Base-by-base conservation (phyloP, 2,888 invertebrate species). In the Dexiosoma caninum region DNA sequence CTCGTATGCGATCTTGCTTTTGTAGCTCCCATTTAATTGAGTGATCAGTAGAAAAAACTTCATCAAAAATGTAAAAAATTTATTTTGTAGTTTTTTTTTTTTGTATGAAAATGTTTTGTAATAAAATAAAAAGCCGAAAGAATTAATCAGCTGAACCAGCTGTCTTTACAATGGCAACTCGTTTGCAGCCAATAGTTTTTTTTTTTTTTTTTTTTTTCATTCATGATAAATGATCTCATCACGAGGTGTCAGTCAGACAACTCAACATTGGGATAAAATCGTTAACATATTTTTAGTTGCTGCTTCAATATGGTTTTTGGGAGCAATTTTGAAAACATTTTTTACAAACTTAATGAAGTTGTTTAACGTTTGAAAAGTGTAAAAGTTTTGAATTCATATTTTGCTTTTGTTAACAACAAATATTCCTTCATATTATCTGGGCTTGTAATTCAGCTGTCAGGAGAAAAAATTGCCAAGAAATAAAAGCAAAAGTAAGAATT, bases 141-240 rank as follows among this genome's bases (percentile, higher is more conserved):
- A 74, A 74, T 77, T 71, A 55, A 64, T 78, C 64, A 57, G 62
- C 44, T 64, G 21, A 66, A 57, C 44, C 51, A 49, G 35, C 49
- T 64, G 77, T 69, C 51, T 49, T n/a, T 71, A 87, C 87, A 87
- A 87, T 85, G 84, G 86, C 84, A 86, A 87, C 86, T 87, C 87
- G 87, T 87, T 87, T 87, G 82, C 84, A 84, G 82, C 84, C 83
- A 83, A 85, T 84, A 78, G 76, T 64, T 71, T 71, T 81, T 83
- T 37, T 8, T 37, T 27, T 27, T 27, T 27, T 27, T 2, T 7
- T 16, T 7, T 6, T 35, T 55, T 55, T 19, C n/a, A 6, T 53
- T 71, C 83, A 85, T 88, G 88, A 88, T 87, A 87, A 87, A 88
- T 88, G 87, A 88, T 86, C 87, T 87, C 88, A 88, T 88, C 87